phyloP scores from a whole-genome alignment of 2,113 vertebrate genomes.

The Labeo rohita region DNA sequence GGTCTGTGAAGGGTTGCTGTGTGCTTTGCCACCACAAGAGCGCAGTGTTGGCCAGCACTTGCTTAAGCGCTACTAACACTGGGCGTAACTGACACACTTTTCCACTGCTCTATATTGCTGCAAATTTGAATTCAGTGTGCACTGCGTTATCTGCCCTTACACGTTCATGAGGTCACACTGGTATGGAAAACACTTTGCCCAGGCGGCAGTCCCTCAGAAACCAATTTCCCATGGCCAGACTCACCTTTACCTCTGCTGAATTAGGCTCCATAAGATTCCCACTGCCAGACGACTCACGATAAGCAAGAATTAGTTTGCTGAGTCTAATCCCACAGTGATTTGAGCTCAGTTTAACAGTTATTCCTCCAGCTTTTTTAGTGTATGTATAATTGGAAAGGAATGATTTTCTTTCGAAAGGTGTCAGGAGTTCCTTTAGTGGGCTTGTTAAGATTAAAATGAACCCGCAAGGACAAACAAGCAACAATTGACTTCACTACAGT shows the following conservation, averaged over 20 bases:
- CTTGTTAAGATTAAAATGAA: conserved; percentile 9
- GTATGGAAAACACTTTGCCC: conserved; percentile 46
- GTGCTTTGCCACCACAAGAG: conserved; percentile 39
- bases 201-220: conserved; percentile 52
- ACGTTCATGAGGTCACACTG: conserved; percentile 50
- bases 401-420: conserved; percentile 6
- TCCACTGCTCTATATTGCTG: neutral
- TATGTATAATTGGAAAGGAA: neutral
- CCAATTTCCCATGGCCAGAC: conserved; percentile 50
- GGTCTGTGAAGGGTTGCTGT: neutral
- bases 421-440: neutral
- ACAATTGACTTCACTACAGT: neutral
- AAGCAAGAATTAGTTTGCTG: conserved; percentile 45
- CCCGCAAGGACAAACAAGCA: neutral
- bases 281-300: neutral
- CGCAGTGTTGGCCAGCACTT: conserved; percentile 46
- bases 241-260: conserved; percentile 48
- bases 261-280: conserved; percentile 23
- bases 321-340: conserved; percentile 33
- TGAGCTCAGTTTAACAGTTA: conserved; percentile 14
- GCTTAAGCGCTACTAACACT: neutral
- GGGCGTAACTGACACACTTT: neutral
- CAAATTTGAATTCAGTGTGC: conserved; percentile 47
- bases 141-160: conserved; percentile 41
- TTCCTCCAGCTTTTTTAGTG: conserved; percentile 11